Evolutionary conservation across 1,140 invertebrate genomes (phyloP).

Genomic region (Cotesia vestalis): DNA sequence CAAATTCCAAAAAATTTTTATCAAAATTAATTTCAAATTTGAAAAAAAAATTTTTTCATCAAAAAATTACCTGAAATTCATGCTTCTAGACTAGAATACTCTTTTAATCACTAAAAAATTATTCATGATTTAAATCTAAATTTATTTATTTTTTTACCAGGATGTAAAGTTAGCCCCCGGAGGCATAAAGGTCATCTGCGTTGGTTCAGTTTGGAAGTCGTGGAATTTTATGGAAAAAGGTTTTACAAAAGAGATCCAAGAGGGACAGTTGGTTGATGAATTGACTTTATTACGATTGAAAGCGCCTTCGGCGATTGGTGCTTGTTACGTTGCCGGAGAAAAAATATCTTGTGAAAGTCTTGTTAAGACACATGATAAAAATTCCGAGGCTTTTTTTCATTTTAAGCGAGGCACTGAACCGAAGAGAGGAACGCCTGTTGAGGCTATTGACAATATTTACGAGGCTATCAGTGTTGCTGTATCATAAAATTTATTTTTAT

Average conservation of each 20-base stretch:
- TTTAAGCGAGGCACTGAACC: constrained; percentile 52
- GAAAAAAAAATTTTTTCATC: too few species aligned
- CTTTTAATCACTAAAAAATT: too few species aligned
- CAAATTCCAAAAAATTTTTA: too few species aligned
- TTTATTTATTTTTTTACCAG: constrained; percentile 48
- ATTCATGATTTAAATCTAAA: neutral
- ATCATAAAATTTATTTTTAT: neutral
- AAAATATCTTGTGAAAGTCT: constrained; percentile 63
- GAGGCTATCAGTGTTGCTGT: neutral
- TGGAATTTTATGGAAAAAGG: constrained; percentile 84
- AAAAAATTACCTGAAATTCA: too few species aligned
- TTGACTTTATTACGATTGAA: constrained; percentile 74
- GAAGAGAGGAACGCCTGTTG: constrained; percentile 1
- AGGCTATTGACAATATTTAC: constrained; percentile 5
- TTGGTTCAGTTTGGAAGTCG: constrained; percentile 96
- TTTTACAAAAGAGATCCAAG: constrained; percentile 70
- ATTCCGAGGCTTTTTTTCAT: constrained; percentile 67
- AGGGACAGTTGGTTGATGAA: constrained; percentile 63
- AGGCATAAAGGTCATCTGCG: constrained; percentile 86
- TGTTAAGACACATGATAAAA: constrained; percentile 66
- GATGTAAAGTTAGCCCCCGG: constrained; percentile 67
- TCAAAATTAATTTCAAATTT: too few species aligned
- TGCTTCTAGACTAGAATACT: too few species aligned
- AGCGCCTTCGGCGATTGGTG: constrained; percentile 75
- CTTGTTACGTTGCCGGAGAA: constrained; percentile 79